Conservation (phyloP, 35 echinoderm and acorn worm species). For the Patiria miniata region DNA sequence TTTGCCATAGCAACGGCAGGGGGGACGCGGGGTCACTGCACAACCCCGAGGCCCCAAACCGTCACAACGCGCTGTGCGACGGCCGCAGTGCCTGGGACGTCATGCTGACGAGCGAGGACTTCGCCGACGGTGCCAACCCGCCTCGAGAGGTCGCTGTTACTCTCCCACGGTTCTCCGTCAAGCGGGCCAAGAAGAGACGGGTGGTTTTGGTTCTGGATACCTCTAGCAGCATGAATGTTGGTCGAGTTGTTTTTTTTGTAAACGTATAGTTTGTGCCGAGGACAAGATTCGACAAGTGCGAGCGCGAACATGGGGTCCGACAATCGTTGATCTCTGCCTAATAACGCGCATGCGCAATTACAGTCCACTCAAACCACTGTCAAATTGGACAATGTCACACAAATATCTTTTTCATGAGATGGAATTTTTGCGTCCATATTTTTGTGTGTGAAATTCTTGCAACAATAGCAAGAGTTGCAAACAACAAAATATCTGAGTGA, state of each 20-base stretch:
- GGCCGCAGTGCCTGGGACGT: constrained; percentile 64
- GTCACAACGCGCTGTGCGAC: constrained; percentile 62
- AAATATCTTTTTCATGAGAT: too few species aligned
- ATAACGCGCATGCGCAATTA: not conserved
- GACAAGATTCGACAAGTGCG: not conserved
- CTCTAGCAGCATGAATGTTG: constrained; percentile 57
- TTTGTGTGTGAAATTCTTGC: too few species aligned
- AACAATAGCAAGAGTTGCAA: too few species aligned
- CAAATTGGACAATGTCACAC: too few species aligned
- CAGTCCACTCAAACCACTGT: too few species aligned
- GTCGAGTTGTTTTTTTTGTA: not conserved
- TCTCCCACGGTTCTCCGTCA: constrained; percentile 25
- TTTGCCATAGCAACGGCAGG: constrained; percentile 53
- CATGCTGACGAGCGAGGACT: constrained; percentile 52
- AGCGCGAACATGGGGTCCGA: not conserved
- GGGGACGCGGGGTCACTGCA: constrained; percentile 50
- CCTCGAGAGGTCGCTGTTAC: constrained; percentile 32
- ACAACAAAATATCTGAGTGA: too few species aligned
- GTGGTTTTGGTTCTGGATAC: constrained; percentile 56
- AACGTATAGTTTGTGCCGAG: not conserved
- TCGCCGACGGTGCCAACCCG: constrained; percentile 34
- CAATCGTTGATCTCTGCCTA: not conserved
- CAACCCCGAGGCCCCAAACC: constrained; percentile 52
- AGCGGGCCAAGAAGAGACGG: constrained; percentile 20
- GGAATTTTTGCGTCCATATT: too few species aligned